Base-by-base conservation (phyloP, 2,113 vertebrate species). In the Saccopteryx leptura region DNA sequence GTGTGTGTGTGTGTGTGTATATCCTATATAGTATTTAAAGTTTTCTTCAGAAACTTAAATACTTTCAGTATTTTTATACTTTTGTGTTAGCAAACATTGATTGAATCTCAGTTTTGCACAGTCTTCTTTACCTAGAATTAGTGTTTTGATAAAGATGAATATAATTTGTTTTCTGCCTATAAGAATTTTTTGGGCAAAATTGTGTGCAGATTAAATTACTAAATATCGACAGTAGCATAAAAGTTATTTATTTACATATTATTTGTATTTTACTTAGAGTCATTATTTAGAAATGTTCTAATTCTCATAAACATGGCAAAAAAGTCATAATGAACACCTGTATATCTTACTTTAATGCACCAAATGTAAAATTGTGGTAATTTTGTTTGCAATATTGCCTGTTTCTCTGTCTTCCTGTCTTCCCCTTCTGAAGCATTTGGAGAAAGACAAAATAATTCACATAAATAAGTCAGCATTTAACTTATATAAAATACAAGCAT, bases 71-170 rank as follows among this genome's bases (percentile, higher is more conserved):
- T 65, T 91, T 91, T 93, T 83, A 74, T 69, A 63, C 4, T 69
- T 90, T 75, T 50, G 5, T 54, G 19, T 76, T 60, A 68, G n/a
- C 4, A 61, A 89, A 60, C 0, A 83, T 68, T 92, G 92, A 52
- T 46, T 75, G 18, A 72, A 9, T 85, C 9, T 88, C 39, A 50
- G 10, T 65, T 96, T 94, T 91, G 7, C 50, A 24, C 9, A 65
- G 76, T 56, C 63, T 8, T 61, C 50, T 80, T 72, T 66, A 91
- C 72, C 39, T 88, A 90, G 15, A 84, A 1, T 90, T 52, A n/a
- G 15, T 76, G 24, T 69, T 96, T 89, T 84, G n/a, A 87, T 82
- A 95, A 94, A 89, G 17, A 74, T 26, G 19, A 56, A 60, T 58
- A 12, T 60, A 90, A 56, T 17, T 79, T 86, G 5, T 76, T 86